Conservation (phyloP, 1,140 invertebrate genomes). For the roundworm (Caenorhabditis elegans) region DNA sequence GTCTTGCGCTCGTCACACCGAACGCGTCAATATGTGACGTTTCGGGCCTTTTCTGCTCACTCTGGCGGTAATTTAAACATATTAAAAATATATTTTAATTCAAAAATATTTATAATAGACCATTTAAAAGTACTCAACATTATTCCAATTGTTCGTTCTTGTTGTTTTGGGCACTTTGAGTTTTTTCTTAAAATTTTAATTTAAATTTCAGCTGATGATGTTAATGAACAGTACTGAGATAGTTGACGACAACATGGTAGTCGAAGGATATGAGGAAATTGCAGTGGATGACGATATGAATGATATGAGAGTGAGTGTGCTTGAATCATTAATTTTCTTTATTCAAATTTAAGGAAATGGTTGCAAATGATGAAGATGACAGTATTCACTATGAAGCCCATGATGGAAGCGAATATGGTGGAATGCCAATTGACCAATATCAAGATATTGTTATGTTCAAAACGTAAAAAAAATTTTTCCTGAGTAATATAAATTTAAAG, state of each 20-base stretch:
- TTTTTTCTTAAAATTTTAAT: not conserved
- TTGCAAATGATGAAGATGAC: not conserved
- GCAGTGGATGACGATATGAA: constrained; percentile 16
- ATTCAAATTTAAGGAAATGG: not conserved
- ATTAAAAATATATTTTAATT: no score
- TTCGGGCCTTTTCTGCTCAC: constrained; percentile 18
- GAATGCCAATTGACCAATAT: constrained; percentile 32
- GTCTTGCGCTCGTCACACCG: not conserved
- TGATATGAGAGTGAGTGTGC: constrained; percentile 3
- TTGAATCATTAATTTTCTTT: not conserved
- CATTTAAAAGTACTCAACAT: no score
- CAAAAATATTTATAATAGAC: no score
- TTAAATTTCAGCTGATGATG: not conserved
- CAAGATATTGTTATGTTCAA: constrained; percentile 38
- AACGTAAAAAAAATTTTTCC: not conserved
- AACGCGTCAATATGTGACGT: constrained; percentile 16
- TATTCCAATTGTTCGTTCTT: no score
- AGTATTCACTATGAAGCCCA: not conserved
- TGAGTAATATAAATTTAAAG: not conserved
- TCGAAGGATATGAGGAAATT: constrained; percentile 17
- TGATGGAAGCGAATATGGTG: not conserved
- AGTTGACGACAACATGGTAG: constrained; percentile 31
- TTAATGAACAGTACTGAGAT: not conserved
- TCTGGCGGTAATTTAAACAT: not conserved
- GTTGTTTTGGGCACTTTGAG: no score